Base-by-base conservation (phyloP, 1,140 invertebrate species). In the Triops longicaudatus region DNA sequence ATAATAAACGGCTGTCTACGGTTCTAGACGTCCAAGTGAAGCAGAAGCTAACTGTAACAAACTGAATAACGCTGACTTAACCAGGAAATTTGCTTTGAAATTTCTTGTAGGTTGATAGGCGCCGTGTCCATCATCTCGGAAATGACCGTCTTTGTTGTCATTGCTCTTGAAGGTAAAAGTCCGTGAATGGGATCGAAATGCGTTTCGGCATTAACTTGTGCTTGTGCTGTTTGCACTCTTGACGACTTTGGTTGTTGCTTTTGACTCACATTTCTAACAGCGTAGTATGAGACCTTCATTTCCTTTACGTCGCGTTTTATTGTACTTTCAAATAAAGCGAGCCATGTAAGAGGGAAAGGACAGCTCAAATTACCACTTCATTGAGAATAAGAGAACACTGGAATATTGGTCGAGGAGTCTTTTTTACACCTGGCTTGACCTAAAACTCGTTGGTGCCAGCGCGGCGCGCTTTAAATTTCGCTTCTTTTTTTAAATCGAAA, bases 341-440 rank as follows among this genome's bases (percentile, higher is more conserved):
- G 7, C 17, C n/a, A 14, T 37, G 7, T 37, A 63, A 63, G 50
- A 63, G 50, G 50, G 50, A 63, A 63, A 63, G n/a, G 50, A 22
- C 50, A 22, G 50, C 50, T 63, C 50, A 14, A 14, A 63, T 63
- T 63, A 63, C 50, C 50, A 22, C 50, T 63, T 63, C 50, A 63
- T 63, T 63, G 50, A 63, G 50, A 63, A 63, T 17, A 63, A 63
- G 17, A 17, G 22, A 63, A 22, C 14, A 9, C 50, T 14, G 22
- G 1, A 17, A 17, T 9, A 9, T n/a, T n/a, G 22, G 50, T 9
- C 50, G 17, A n/a, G 17, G 6, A 63, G 50, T 17, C 14, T 63
- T 63, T 63, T 63, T 63, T 63, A 63, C 50, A 63, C 50, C 50
- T 63, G 50, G 50, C 50, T 22, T 63, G 50, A 63, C 50, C 50